Base-by-base conservation (phyloP, 2,888 invertebrate genomes). In the Allygus modestus region DNA sequence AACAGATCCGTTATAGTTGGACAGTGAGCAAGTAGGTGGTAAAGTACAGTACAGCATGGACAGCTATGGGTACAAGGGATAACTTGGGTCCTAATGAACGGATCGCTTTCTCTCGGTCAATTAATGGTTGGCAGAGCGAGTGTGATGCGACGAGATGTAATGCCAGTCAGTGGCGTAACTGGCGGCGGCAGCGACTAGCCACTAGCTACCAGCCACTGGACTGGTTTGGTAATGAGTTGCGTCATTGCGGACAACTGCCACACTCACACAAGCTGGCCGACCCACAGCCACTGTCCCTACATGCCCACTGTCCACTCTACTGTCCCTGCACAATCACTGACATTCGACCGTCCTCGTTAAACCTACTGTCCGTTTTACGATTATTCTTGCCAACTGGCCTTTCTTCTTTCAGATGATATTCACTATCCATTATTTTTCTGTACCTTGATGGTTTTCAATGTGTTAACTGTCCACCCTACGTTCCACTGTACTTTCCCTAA, bases 161-260 rank as follows among this genome's bases (percentile, higher is more conserved):
- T 37, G 37, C 11, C 7, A 37, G 37, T 11, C 46, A 17, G 46
- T 46, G 46, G 46, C 46, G 46, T 46, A 46, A 46, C 46, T 15
- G 17, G 17, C 46, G 46, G 46, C 46, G 1, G 5, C 37, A 37
- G 37, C 37, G 37, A 37, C 37, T 9, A 7, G 37, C 37, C 37
- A 37, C 37, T 9, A 37, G 37, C 37, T 9, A 37, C 37, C 37
- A 37, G 37, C 37, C 37, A 37, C 37, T 15, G 46, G 46, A 46
- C 46, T 46, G 46, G 46, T 46, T 46, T 46, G 46, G 46, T 46
- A 46, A 46, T 46, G 46, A 46, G 46, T 77, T 77, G 75, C 75
- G 46, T 77, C 75, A 77, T 77, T 23, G 41, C 73, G 73, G 73
- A n/a, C 73, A 73, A 73, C 73, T 73, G 28, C 73, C 73, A 73